Base-by-base conservation (phyloP, 1,140 invertebrate genomes). In the Aleiodes sp. region DNA sequence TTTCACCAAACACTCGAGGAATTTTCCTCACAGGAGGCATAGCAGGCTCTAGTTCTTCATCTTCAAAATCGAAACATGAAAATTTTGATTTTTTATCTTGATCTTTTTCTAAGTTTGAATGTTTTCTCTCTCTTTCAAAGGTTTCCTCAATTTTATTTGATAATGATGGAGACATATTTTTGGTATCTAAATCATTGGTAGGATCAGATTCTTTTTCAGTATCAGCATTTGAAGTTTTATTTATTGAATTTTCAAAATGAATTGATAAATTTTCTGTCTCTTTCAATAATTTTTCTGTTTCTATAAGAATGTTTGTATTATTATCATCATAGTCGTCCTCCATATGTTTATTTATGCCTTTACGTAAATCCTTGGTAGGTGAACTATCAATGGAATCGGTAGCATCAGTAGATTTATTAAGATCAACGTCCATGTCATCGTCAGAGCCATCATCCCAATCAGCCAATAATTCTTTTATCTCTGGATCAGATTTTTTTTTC, bases 61-160 rank as follows among this genome's bases (percentile, higher is more conserved):
- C 88, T 14, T 88, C 82, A 70, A 89, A 89, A 82, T 89, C 88
- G 70, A 89, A 89, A 70, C 88, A 89, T 2, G 88, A 87, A 73
- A 87, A 80, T 76, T 76, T 78, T 39, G 83, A 84, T 56, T 83
- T 83, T 41, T 83, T 82, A 39, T 84, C 79, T 12, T 59, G 1
- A 61, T 86, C 79, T 19, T 80, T 75, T 14, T 78, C 74, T 0
- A 61, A 71, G 24, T 31, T 31, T 31, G 86, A 80, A 52, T 68
- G 52, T 56, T 72, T 68, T 35, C 43, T 73, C 62, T 84, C 73
- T 21, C 66, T 60, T 39, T 82, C 65, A 19, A 56, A 46, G 62
- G 41, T 43, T 37, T 52, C 26, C 19, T 61, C n/a, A 29, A 31
- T 14, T 61, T 33, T 60, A 29, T 16, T 46, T 37, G 37, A 68